Evolutionary conservation across 2,797 vertebrate genomes (phyloP).

Genomic region (Linurgus olivaceus): DNA sequence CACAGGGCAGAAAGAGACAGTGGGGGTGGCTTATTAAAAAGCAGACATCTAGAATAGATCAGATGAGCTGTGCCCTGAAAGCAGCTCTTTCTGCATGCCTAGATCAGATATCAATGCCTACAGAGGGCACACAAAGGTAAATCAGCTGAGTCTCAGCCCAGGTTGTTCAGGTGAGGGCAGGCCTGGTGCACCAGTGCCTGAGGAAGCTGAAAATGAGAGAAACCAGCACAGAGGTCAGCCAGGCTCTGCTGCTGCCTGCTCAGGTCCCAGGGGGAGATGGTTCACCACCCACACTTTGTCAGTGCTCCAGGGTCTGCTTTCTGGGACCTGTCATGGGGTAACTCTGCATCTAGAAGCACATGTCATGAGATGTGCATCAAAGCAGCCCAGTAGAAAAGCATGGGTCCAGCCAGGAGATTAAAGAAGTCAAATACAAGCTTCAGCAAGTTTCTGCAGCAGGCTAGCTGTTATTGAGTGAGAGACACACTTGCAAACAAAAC

Average conservation of each 20-base stretch:
- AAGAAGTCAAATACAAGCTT: not conserved
- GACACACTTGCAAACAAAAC: not conserved
- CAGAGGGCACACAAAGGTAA: not conserved
- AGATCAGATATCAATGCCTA: not conserved
- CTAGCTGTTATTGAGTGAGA: not conserved
- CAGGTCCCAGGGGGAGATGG: too few species aligned
- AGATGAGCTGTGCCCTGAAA: not conserved
- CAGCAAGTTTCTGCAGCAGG: not conserved
- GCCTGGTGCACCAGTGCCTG: rapidly evolving
- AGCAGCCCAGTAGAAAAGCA: not conserved
- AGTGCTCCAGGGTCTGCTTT: not conserved
- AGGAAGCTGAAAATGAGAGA: not conserved
- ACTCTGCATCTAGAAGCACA: not conserved
- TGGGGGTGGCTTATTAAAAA: not conserved
- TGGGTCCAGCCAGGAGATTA: not conserved
- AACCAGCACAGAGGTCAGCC: rapidly evolving
- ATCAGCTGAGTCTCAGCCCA: not conserved
- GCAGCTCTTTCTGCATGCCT: not conserved
- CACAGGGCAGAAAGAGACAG: not conserved
- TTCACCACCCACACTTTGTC: rapidly evolving
- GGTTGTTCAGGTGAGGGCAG: not conserved
- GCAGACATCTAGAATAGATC: not conserved
- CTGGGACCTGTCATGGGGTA: not conserved
- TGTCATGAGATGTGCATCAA: not conserved
- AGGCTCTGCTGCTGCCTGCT: not conserved